A percentile compares a stretch with the other conserved stretches of the same genome.
phyloP scores from a whole-genome alignment of 2,113 vertebrate species.

The Hyperopisus bebe region DNA sequence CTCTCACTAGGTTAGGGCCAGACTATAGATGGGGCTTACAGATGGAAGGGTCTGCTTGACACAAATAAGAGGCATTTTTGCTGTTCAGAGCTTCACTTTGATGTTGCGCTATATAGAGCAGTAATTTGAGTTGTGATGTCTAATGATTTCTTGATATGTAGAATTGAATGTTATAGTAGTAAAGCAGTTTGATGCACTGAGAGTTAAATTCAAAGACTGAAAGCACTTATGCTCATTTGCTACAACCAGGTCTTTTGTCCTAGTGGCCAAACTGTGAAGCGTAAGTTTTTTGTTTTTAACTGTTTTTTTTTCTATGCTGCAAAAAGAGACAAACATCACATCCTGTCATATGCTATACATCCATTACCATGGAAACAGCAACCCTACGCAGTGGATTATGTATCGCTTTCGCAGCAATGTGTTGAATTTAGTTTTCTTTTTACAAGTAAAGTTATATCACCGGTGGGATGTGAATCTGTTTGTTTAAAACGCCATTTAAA shows the following conservation, averaged over 20 bases:
- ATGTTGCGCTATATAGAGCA: neutral
- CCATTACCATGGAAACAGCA: constrained; percentile 25
- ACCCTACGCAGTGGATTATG: neutral
- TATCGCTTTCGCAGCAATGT: neutral
- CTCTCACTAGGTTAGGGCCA: neutral
- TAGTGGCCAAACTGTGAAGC: neutral
- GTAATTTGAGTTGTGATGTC: neutral
- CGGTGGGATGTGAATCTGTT: neutral
- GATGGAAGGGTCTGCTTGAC: neutral
- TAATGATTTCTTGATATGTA: neutral
- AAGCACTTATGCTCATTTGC: neutral
- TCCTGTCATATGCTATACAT: neutral
- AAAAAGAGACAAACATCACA: neutral
- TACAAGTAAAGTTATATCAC: neutral
- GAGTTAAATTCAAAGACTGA: neutral
- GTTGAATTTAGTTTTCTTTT: neutral
- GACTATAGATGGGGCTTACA: neutral
- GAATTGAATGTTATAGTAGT: neutral
- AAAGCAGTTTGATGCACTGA: neutral
- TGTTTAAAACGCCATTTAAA: neutral
- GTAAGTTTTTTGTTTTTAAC: neutral
- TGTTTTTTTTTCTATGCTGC: neutral
- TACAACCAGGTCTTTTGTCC: neutral
- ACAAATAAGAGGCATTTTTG: neutral
- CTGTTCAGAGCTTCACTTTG: neutral